phyloP scores from a whole-genome alignment of 2,113 vertebrate genomes.

The Synchiropus splendidus region DNA sequence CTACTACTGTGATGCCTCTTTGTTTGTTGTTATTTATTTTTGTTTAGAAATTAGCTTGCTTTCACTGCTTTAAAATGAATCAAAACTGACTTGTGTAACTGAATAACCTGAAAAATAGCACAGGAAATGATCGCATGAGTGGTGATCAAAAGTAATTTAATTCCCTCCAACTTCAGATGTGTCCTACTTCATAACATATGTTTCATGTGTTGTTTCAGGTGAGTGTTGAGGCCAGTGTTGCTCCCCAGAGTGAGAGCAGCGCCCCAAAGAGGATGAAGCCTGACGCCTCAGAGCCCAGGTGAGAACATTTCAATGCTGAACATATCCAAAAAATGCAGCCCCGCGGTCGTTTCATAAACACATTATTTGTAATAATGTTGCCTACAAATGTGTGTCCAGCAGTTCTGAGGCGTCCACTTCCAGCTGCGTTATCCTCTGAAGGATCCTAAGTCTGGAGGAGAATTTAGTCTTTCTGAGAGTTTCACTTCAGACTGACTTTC shows the following conservation, averaged over 20 bases:
- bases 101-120: no score
- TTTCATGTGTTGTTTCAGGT: slow-evolving; percentile 49
- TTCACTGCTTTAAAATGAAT: no score
- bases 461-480: slow-evolving; percentile 7
- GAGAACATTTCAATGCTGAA: slow-evolving; percentile 6
- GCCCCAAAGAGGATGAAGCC: slow-evolving; percentile 74
- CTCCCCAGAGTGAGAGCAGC: slow-evolving; percentile 50
- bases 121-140: no score
- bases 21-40: no score
- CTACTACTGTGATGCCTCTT: no score
- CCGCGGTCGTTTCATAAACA: background rate
- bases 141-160: no score
- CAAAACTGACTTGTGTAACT: no score
- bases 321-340: no score
- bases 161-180: no score
- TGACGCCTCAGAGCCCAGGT: slow-evolving; percentile 57
- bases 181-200: no score
- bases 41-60: no score
- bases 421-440: slow-evolving; percentile 61
- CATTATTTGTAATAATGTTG: background rate
- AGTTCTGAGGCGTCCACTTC: slow-evolving; percentile 28
- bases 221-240: slow-evolving; percentile 44
- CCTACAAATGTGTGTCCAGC: slow-evolving; percentile 2
- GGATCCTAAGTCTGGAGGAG: background rate
- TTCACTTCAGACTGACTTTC: slow-evolving; percentile 4